These are phyloP conservation scores for Phycodurus eques DNA, from an alignment of 2,113 vertebrate genomes.

Conservation along the genomic window DNA sequence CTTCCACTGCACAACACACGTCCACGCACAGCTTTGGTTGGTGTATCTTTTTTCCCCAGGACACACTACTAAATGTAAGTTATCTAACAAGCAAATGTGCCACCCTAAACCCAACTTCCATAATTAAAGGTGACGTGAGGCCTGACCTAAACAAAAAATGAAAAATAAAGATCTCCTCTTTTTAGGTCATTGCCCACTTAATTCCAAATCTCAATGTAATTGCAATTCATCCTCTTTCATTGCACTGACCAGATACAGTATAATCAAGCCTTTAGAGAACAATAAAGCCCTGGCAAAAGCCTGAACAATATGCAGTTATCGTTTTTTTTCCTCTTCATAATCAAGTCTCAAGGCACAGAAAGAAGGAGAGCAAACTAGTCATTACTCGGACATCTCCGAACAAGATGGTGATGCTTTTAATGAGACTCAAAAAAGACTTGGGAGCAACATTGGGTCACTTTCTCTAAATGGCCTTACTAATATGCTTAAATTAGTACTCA, in stretches of 20 bases:
- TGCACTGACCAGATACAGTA: background rate
- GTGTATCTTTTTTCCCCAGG: background rate
- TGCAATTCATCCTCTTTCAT: background rate
- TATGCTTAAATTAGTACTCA: background rate
- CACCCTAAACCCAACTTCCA: background rate
- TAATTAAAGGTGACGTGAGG: background rate
- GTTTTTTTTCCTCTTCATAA: background rate
- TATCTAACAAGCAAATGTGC: background rate
- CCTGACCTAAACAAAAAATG: background rate
- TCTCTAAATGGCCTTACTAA: background rate
- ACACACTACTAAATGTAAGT: background rate
- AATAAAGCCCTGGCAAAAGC: conserved; percentile 1
- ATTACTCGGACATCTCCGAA: background rate
- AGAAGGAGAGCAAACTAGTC: background rate
- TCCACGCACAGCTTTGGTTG: background rate
- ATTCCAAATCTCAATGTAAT: background rate
- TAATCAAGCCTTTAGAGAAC: conserved; percentile 3
- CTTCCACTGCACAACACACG: conserved; percentile 15
- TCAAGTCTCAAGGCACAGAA: background rate
- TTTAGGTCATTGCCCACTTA: background rate
- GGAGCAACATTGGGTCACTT: background rate
- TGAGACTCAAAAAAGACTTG: background rate
- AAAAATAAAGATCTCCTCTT: background rate
- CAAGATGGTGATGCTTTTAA: background rate
- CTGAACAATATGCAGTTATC: background rate